Conservation (phyloP, 1,140 invertebrate genomes). For the Euschistus heros region DNA sequence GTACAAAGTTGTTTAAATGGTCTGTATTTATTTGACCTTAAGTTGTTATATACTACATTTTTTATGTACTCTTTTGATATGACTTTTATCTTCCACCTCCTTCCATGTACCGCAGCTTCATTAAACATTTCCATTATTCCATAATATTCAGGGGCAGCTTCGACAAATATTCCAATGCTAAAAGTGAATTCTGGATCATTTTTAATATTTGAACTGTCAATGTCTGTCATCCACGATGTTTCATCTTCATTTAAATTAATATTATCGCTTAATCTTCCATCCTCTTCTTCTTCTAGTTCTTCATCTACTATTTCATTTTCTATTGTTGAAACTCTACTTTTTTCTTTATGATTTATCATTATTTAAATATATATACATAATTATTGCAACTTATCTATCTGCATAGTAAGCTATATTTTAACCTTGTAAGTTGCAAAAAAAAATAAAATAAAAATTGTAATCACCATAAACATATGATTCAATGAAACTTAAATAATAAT, state of each 20-base stretch:
- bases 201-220: not conserved
- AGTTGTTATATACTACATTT: not conserved
- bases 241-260: not conserved
- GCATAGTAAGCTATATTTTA: too few relatives aligned
- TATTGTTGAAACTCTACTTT: too few relatives aligned
- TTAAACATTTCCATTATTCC: constrained; percentile 6
- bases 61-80: not conserved
- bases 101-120: not conserved
- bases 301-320: too few relatives aligned
- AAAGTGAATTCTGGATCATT: not conserved
- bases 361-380: too few relatives aligned
- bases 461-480: too few relatives aligned
- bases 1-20: constrained; percentile 6
- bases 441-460: too few relatives aligned
- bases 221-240: not conserved
- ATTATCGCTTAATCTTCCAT: too few relatives aligned
- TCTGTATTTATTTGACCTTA: not conserved
- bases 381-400: too few relatives aligned
- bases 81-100: constrained; percentile 4
- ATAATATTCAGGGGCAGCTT: not conserved
- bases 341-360: too few relatives aligned
- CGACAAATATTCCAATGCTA: not conserved
- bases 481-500: too few relatives aligned
- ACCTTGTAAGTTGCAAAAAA: too few relatives aligned
- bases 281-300: too few relatives aligned